These are phyloP conservation scores for Drosophila flavopinicola DNA, from an alignment of 2,888 invertebrate genomes.

Conservation along the genomic window DNA sequence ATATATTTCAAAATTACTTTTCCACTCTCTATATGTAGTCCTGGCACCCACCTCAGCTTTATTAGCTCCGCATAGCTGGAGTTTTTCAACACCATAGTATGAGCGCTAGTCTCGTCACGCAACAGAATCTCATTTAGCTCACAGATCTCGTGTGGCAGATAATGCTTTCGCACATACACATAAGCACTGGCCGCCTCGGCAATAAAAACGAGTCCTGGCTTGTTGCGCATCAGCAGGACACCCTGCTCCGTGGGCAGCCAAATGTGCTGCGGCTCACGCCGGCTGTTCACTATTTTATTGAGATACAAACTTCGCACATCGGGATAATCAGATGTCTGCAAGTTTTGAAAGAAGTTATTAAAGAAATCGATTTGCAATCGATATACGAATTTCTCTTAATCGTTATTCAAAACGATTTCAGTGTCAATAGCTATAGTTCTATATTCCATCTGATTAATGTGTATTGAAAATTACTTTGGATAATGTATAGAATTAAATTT, in stretches of 20 bases:
- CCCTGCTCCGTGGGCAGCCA: constrained; percentile 76
- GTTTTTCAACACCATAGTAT: constrained; percentile 59
- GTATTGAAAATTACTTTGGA: no score
- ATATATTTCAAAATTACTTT: not conserved
- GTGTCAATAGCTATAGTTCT: no score
- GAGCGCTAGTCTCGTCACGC: constrained; percentile 60
- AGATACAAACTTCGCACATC: constrained; percentile 70
- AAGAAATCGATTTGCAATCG: no score
- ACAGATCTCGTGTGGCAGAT: constrained; percentile 82
- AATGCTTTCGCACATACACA: constrained; percentile 71
- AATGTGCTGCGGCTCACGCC: constrained; percentile 45
- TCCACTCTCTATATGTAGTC: not conserved
- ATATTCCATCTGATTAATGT: no score
- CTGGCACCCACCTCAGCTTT: constrained; percentile 38
- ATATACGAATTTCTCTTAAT: no score
- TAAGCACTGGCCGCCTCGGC: constrained; percentile 75
- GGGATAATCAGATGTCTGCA: constrained; percentile 49
- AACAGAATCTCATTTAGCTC: constrained; percentile 81
- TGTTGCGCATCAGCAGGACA: constrained; percentile 64
- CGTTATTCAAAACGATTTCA: no score
- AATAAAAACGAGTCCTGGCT: constrained; percentile 79
- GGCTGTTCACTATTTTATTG: constrained; percentile 65
- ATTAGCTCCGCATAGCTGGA: constrained; percentile 80
- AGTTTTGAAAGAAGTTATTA: no score
- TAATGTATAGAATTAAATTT: no score